Percentiles rank a stretch among this genome's conserved stretches.
phyloP scores from a whole-genome alignment of 2,888 invertebrate species.

The Ecdyonurus torrentis region DNA sequence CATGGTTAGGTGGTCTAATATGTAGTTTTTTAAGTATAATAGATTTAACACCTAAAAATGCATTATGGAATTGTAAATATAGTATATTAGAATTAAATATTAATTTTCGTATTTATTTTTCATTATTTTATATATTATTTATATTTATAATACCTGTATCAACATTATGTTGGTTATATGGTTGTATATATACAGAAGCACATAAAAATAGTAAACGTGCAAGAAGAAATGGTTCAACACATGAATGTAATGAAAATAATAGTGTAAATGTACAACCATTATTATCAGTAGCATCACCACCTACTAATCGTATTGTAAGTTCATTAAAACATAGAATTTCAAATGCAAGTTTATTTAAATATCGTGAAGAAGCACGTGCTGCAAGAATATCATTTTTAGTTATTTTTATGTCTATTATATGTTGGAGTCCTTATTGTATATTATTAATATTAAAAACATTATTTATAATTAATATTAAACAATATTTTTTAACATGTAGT shows the following conservation, averaged over 20 bases:
- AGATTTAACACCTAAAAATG: neutral
- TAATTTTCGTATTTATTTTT: neutral
- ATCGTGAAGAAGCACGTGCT: constrained; percentile 71
- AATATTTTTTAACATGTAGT: constrained; percentile 31
- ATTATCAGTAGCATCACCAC: neutral
- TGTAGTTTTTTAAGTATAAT: neutral
- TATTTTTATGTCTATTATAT: constrained; percentile 45
- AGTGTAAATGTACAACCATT: constrained; percentile 22
- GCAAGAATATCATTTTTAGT: constrained; percentile 71
- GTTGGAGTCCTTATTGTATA: constrained; percentile 36
- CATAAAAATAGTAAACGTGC: constrained; percentile 50
- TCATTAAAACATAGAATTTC: constrained; percentile 63
- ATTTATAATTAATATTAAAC: neutral
- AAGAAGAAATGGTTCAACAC: constrained; percentile 34
- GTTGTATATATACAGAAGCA: constrained; percentile 58
- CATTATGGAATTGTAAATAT: neutral
- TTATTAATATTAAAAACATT: constrained; percentile 21
- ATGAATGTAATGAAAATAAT: constrained; percentile 48
- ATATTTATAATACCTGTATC: constrained; percentile 35
- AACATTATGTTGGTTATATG: constrained; percentile 56
- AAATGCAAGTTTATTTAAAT: constrained; percentile 62
- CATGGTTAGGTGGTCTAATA: neutral
- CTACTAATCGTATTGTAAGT: constrained; percentile 36
- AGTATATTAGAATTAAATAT: neutral
- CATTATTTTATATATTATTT: constrained; percentile 17